These are phyloP conservation scores for Denticeps clupeoides DNA, from an alignment of 2,797 vertebrate species.

Conservation along the genomic window DNA sequence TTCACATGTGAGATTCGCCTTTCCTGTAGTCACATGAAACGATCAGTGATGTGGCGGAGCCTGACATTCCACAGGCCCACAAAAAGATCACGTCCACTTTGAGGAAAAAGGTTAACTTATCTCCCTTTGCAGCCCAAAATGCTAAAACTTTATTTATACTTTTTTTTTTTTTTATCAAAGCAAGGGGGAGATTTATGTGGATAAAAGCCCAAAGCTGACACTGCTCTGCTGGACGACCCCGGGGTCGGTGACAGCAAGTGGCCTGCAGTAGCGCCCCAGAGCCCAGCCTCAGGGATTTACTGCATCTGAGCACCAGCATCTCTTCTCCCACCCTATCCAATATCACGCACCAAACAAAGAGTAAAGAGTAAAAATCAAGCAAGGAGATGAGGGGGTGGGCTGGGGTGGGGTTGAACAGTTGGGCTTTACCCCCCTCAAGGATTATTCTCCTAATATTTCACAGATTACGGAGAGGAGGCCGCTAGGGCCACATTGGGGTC, in stretches of 20 bases:
- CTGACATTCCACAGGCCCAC: slow-evolving; percentile 16
- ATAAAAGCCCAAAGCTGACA: slow-evolving; percentile 21
- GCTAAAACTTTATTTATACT: slow-evolving; percentile 21
- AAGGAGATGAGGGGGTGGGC: slow-evolving; percentile 35
- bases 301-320: no score
- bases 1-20: no score
- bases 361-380: slow-evolving; percentile 39
- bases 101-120: background rate
- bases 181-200: slow-evolving; percentile 23
- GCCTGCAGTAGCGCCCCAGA: no score
- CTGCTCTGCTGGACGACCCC: no score
- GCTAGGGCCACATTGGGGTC: slow-evolving; percentile 19
- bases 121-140: background rate
- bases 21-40: no score
- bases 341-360: slow-evolving; percentile 49
- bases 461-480: slow-evolving; percentile 49
- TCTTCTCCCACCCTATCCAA: slow-evolving; percentile 53
- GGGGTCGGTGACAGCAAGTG: no score
- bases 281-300: no score
- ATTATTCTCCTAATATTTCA: slow-evolving; percentile 74
- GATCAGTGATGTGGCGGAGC: background rate
- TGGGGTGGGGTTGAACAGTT: slow-evolving; percentile 44
- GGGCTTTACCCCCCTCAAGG: slow-evolving; percentile 42
- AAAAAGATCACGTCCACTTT: slow-evolving; percentile 2
- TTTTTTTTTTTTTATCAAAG: no score